Base-by-base conservation (phyloP, 2,113 vertebrate species). In the Nibea coibor region DNA sequence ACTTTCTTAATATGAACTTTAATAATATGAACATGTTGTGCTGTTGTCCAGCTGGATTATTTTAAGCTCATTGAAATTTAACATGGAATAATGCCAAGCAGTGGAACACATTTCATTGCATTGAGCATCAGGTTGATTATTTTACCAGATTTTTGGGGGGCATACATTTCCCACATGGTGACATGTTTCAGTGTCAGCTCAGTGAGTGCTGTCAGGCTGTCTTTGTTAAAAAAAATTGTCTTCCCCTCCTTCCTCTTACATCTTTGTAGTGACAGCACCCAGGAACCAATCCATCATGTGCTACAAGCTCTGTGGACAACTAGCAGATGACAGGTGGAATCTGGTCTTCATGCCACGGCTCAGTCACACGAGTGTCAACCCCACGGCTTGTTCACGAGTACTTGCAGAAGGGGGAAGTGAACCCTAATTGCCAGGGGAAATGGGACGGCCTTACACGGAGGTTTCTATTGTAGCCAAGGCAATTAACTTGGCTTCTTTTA, bases 391-490 rank as follows among this genome's bases (percentile, higher is more conserved):
- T 86, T 89, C 79, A 45, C 64, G 58, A 76, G 67, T 86, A 82
- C 69, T 75, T 72, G 31, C 4, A 4, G 4, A 17, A 54, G 75
- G 39, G 81, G 89, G 87, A 88, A 84, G 86, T 83, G 74, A 74
- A 58, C 39, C 63, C 86, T 91, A 92, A 93, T 91, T 90, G 90
- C 80, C 80, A 69, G 66, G 85, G 90, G 90, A 92, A 92, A 83
- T 89, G 76, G 88, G 88, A 84, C 47, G 80, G 75, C 74, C 82
- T 83, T 82, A 77, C 86, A 81, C 83, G 81, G 87, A 78, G 64
- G 80, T 75, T 87, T 88, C 87, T 81, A 88, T 94, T 92, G 91
- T 93, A 45, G 68, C 82, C 74, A 66, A 84, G 79, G 92, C 82
- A 91, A 91, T 93, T 91, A 91, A 89, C 75, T 84, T 70, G 47